Base-by-base conservation (phyloP, 2,888 invertebrate genomes). In the Dendrolimus pini region DNA sequence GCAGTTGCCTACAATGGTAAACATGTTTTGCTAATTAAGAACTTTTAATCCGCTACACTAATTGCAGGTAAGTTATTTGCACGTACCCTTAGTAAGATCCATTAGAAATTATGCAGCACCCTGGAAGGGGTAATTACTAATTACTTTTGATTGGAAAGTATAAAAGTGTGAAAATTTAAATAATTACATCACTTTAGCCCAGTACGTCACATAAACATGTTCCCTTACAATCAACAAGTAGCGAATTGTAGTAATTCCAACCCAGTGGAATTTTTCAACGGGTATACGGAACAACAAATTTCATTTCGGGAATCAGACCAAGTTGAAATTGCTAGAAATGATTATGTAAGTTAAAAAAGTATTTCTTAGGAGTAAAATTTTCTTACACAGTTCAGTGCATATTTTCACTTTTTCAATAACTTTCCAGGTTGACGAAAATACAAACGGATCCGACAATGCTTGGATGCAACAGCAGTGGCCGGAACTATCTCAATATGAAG, bases 71-170 rank as follows among this genome's bases (percentile, higher is more conserved):
- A 57, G 30, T 55, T 18, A 52, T 57, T 60, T 55, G 56, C 57
- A 58, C 57, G 41, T 55, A 47, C 56, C 56, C 54, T 56, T 53
- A 41, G 41, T n/a, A 56, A 30, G 18, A 59, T 57, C 60, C 64
- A 68, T 66, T 68, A 58, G 54, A 18, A 55, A 54, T 58, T 57
- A 47, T 41, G 54, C 52, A 7, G 56, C 59, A 55, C 3, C 59
- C 57, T 58, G 64, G 69, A 69, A 72, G 62, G 69, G 71, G 61
- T 66, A 58, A 65, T 66, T 61, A 68, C 66, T 70, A 69, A 74
- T 72, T 63, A 71, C 59, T 55, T 59, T 54, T 54, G 56, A 41
- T 55, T 9, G 53, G 55, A 57, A 57, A 53, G 56, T 70, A 75
- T 74, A 75, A 68, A 63, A 65, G 61, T 60, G 57, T 56, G 56